Evolutionary conservation across 2,888 invertebrate species (phyloP).

Genomic region (Plebejus melissa): DNA sequence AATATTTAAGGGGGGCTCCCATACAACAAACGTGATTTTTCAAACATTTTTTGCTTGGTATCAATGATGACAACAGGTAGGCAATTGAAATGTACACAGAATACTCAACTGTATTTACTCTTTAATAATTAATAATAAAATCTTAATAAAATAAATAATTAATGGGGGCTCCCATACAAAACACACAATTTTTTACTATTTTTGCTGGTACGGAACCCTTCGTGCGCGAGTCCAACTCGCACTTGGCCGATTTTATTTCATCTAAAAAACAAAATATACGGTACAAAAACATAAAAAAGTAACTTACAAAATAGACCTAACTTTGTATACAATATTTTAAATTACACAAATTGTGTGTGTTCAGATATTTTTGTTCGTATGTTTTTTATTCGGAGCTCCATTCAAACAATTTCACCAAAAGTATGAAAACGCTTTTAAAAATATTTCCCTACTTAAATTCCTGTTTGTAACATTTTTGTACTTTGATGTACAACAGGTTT

Average conservation of each 20-base stretch:
- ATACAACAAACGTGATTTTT: no score
- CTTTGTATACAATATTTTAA: not conserved
- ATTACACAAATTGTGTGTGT: slow-evolving; percentile 3
- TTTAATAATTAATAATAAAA: no score
- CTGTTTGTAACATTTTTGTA: not conserved
- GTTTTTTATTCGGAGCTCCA: slow-evolving; percentile 2
- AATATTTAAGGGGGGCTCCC: no score
- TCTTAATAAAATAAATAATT: no score
- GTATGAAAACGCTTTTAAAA: slow-evolving; percentile 17
- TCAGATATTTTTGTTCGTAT: slow-evolving; percentile 6
- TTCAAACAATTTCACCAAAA: slow-evolving; percentile 22
- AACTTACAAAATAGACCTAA: slow-evolving; percentile 4
- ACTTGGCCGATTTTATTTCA: not conserved
- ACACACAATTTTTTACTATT: no score
- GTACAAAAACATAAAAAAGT: not conserved
- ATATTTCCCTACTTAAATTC: slow-evolving; percentile 16
- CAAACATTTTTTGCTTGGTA: no score
- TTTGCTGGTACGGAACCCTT: no score
- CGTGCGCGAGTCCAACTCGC: no score
- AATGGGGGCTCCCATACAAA: no score
- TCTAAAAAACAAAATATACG: not conserved
- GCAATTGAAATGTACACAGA: no score
- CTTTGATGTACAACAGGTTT: slow-evolving; percentile 1
- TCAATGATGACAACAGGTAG: no score
- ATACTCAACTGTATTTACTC: no score